phyloP scores from a whole-genome alignment of 2,797 vertebrate genomes.

The Enteromius fasciolatus region DNA sequence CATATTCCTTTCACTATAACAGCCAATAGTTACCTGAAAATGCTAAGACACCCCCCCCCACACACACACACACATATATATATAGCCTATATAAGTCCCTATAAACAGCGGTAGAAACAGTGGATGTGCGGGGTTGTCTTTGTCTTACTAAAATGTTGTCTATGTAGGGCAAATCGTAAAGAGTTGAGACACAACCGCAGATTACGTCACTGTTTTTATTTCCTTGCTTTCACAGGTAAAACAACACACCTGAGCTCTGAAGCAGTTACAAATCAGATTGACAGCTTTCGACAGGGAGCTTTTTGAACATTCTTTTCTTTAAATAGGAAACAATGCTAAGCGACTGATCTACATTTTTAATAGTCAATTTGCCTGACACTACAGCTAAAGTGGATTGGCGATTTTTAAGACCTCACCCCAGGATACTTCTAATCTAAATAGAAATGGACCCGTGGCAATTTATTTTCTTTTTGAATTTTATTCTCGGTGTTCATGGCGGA shows the following conservation, averaged over 20 bases:
- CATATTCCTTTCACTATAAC: too few species aligned
- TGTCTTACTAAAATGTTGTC: background rate
- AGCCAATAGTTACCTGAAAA: too few species aligned
- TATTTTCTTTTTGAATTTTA: background rate
- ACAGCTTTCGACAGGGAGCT: too few species aligned
- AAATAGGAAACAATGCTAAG: background rate
- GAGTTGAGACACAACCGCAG: background rate
- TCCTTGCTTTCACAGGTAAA: background rate
- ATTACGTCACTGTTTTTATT: constrained; percentile 24
- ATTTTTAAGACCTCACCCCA: background rate
- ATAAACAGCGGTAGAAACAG: too few species aligned
- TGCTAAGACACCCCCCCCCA: too few species aligned
- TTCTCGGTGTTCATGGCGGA: background rate
- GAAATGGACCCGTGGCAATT: background rate
- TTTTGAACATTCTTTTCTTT: too few species aligned
- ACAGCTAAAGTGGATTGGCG: background rate
- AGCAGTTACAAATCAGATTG: background rate
- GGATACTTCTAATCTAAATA: background rate
- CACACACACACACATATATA: too few species aligned
- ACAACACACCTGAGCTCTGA: constrained; percentile 12
- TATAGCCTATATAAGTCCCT: too few species aligned
- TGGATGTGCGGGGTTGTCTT: too few species aligned
- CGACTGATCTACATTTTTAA: background rate
- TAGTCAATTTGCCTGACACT: background rate
- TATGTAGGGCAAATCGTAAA: background rate